phyloP scores from a whole-genome alignment of 2,888 invertebrate species.

The Bhutanitis thaidina region DNA sequence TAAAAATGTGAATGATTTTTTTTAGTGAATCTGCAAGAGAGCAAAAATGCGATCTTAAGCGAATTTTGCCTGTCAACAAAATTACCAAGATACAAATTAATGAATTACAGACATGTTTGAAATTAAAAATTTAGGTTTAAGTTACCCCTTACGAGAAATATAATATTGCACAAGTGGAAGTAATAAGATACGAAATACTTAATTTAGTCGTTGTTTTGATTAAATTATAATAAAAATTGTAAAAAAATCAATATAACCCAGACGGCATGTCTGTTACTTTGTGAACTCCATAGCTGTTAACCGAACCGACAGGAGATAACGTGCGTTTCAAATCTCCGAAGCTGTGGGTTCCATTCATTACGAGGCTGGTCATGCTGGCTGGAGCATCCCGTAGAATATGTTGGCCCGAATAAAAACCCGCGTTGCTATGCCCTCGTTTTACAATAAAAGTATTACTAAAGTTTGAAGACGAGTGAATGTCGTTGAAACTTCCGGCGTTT shows the following conservation, averaged over 20 bases:
- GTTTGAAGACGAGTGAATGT: constrained; percentile 31
- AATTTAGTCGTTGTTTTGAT: constrained; percentile 76
- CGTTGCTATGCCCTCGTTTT: constrained; percentile 81
- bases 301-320: constrained; percentile 59
- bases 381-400: constrained; percentile 69
- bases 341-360: constrained; percentile 63
- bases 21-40: not conserved
- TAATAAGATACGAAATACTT: constrained; percentile 62
- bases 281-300: constrained; percentile 66
- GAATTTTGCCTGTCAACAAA: constrained; percentile 72
- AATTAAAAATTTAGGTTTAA: constrained; percentile 19
- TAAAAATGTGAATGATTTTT: not conserved
- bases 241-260: constrained; percentile 80
- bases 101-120: constrained; percentile 20
- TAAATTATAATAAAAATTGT: constrained; percentile 32
- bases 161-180: constrained; percentile 73
- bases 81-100: constrained; percentile 65
- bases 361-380: constrained; percentile 70
- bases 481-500: constrained; percentile 16
- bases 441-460: constrained; percentile 79
- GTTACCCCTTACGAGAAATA: constrained; percentile 38
- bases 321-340: constrained; percentile 69
- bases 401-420: constrained; percentile 83
- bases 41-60: constrained; percentile 58
- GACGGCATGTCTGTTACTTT: constrained; percentile 88